Evolutionary conservation across 2,888 invertebrate genomes (phyloP), one percentile per base, ranked within the genome.

Genomic region (Amphipyra tragopoginis): DNA sequence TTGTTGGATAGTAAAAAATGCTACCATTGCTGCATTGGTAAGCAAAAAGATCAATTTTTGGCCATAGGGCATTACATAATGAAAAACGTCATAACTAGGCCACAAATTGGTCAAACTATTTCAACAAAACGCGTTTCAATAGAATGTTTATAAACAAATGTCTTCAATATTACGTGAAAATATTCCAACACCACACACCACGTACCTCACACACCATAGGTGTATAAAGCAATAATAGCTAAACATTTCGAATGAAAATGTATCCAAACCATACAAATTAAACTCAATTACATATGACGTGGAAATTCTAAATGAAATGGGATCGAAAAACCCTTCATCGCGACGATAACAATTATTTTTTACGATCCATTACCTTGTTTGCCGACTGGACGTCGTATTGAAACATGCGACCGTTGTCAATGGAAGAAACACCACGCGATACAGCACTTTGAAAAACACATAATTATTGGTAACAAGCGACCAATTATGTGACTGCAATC

Each of bases 291-390:
- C 68, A 59, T 67, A 67, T 65, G 60, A 60, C 70, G 60, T 71
- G 75, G 67, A 72, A 78, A 75, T 76, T 68, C 54, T 65, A 74
- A 80, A 76, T 70, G 59, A 69, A 79, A 67, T 52, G 49, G 57
- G 15, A 64, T 66, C 58, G 62, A 56, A 62, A 52, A 56, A 63
- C 71, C 65, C 61, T 73, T 80, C 69, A 70, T 63, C 70, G 71
- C 54, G 63, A 62, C 58, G 53, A 68, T 82, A 76, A 75, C 81
- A 82, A 80, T 84, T 80, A 83, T 79, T 69, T 82, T 82, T 83
- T 83, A 82, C 74, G 75, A 72, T 59, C 57, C 55, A 75, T 75
- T 64, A 53, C 62, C n/a, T 63, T 66, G 69, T 69, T 64, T 73
- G 63, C 54, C 42, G 49, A 47, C 43, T 61, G 60, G 45, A 15